These are phyloP conservation scores for Kryptolebias marmoratus DNA, from an alignment of 2,113 vertebrate species.

Conservation along the genomic window DNA sequence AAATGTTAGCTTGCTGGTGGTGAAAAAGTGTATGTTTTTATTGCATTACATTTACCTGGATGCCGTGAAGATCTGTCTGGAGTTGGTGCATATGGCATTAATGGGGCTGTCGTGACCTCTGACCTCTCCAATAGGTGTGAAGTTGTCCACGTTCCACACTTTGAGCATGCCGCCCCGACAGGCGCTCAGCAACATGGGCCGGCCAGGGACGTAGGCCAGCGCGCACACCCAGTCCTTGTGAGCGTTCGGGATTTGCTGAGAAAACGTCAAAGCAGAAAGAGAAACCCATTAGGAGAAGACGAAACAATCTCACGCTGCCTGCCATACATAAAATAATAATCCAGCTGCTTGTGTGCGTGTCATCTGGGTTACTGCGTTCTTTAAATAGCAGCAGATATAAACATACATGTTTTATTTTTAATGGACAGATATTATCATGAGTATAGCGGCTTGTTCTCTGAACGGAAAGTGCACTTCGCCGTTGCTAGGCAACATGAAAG, in stretches of 20 bases:
- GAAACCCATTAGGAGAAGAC: slow-evolving; percentile 6
- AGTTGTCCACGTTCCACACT: slow-evolving; percentile 97
- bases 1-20: neutral
- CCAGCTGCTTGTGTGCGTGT: neutral
- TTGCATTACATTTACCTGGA: slow-evolving; percentile 85
- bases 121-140: slow-evolving; percentile 93
- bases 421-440: slow-evolving; percentile 2
- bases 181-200: slow-evolving; percentile 93
- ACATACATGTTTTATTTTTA: slow-evolving; percentile 8
- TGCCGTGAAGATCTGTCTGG: slow-evolving; percentile 94
- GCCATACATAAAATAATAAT: neutral
- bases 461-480: slow-evolving; percentile 14
- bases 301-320: neutral
- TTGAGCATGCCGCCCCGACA: slow-evolving; percentile 93
- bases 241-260: slow-evolving; percentile 96
- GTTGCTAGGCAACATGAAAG: slow-evolving; percentile 52
- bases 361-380: slow-evolving; percentile 7
- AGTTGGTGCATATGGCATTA: slow-evolving; percentile 95
- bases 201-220: slow-evolving; percentile 90
- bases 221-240: slow-evolving; percentile 99
- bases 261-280: slow-evolving; percentile 4
- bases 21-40: neutral
- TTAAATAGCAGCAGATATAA: slow-evolving; percentile 18
- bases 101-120: slow-evolving; percentile 96
- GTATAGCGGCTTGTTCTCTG: slow-evolving; percentile 9